Evolutionary conservation across 2,113 vertebrate species (phyloP).

Genomic region (Aspiorhynchus laticeps): DNA sequence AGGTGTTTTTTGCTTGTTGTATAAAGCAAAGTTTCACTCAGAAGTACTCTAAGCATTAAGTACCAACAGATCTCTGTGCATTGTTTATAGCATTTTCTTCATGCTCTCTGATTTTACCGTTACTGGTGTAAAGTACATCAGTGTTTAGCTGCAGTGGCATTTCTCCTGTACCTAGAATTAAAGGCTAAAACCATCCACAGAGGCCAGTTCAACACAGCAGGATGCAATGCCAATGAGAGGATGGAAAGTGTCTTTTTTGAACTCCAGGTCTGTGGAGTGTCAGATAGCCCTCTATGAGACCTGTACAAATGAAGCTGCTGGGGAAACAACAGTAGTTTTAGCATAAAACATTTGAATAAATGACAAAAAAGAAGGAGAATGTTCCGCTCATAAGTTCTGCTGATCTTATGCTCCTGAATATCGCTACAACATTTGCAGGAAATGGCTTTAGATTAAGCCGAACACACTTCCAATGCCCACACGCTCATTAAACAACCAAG

Average conservation of each 20-base stretch:
- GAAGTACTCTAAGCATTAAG: neutral
- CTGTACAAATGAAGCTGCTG: neutral
- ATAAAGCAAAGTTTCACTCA: neutral
- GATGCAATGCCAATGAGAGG: neutral
- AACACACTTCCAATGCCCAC: neutral
- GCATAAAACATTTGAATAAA: neutral
- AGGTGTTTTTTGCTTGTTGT: neutral
- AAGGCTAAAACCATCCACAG: conserved; percentile 13
- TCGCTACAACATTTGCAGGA: neutral
- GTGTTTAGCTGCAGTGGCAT: conserved; percentile 3
- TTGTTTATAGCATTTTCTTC: neutral
- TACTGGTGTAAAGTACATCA: conserved; percentile 4
- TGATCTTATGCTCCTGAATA: neutral
- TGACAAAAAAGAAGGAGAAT: neutral
- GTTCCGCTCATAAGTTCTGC: neutral
- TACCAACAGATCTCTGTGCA: neutral
- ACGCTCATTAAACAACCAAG: neutral
- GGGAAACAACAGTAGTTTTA: conserved; percentile 3
- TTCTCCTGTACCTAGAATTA: conserved; percentile 34
- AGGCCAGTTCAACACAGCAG: conserved; percentile 8
- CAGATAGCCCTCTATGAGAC: neutral
- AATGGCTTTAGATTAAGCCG: neutral
- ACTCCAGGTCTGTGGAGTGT: neutral
- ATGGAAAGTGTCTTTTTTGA: neutral
- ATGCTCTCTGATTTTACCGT: neutral